Base-by-base conservation (phyloP, 2,113 vertebrate species). In the Herpetotheres cachinnans region DNA sequence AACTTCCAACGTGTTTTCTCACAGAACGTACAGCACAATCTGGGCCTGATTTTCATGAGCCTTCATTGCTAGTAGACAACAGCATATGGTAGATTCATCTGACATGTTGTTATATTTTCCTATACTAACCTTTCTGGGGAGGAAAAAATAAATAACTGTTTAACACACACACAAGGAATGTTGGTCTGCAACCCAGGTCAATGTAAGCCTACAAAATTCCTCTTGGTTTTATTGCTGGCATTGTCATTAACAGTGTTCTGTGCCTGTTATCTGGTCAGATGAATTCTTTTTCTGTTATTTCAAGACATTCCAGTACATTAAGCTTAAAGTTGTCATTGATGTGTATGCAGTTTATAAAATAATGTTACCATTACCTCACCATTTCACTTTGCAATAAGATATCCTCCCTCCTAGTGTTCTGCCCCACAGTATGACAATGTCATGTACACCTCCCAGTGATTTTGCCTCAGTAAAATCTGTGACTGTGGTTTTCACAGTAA, bases 201-300 rank as follows among this genome's bases (percentile, higher is more conserved):
- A 13, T 78, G 49, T 74, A 94, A 96, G 77, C 69, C 93, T 86
- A 83, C 69, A 91, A 65, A 95, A 93, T 76, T 91, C 66, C 63
- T 86, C 86, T 82, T 95, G 73, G 36, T 89, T 95, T 95, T 93
- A 80, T 77, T 79, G 89, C 85, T 93, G 72, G 77, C 76, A 81
- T 92, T 92, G 82, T 59, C 80, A 76, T 81, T 81, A 85, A 59
- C 32, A 69, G 67, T 7, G 42, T 86, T 90, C 74, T 55, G 26
- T 93, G 85, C 79, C 63, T 93, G 69, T 83, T 91, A 90, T 71
- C 84, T 93, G 84, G 92, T 81, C 58, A 73, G 74, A 95, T 83
- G 11, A 86, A 90, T 88, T 86, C 10, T 65, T 95, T 83, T 94
- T 73, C 67, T 90, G 81, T 93, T 92, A 79, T 93, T 97, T 92